These are phyloP conservation scores for Planiliza haematocheilus DNA, from an alignment of 2,113 vertebrate genomes.

Conservation along the genomic window DNA sequence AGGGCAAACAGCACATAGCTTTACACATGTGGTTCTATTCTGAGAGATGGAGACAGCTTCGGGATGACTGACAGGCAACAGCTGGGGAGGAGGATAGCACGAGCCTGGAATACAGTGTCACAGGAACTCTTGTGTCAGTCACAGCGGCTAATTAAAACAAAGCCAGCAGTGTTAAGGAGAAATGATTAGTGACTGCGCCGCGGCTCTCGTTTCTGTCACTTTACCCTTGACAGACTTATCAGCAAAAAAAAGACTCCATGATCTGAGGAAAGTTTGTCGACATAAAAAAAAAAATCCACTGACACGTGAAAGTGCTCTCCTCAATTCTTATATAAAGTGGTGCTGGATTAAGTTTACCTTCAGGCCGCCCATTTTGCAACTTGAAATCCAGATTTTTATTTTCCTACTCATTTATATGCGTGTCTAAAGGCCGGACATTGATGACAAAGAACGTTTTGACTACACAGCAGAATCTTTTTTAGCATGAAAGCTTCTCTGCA, in stretches of 20 bases:
- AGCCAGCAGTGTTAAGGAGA: constrained; percentile 66
- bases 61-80: constrained; percentile 65
- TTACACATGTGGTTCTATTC: constrained; percentile 43
- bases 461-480: constrained; percentile 24
- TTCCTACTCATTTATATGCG: constrained; percentile 22
- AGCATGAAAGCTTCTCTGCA: constrained; percentile 20
- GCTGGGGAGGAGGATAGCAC: constrained; percentile 67
- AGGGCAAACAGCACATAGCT: background rate
- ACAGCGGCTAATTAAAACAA: constrained; percentile 68
- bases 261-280: constrained; percentile 43
- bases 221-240: constrained; percentile 64
- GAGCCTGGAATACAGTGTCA: constrained; percentile 40
- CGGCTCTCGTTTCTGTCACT: constrained; percentile 48
- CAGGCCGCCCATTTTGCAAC: constrained; percentile 16
- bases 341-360: constrained; percentile 17
- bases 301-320: background rate
- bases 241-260: constrained; percentile 48
- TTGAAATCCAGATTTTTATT: constrained; percentile 9
- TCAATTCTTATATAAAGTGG: constrained; percentile 7
- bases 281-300: constrained; percentile 15
- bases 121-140: constrained; percentile 62
- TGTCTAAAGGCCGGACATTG: background rate
- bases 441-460: constrained; percentile 36
- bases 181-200: constrained; percentile 49
- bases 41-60: constrained; percentile 46